phyloP scores from a whole-genome alignment of 2,888 invertebrate species.

The Petrophora chlorosata region DNA sequence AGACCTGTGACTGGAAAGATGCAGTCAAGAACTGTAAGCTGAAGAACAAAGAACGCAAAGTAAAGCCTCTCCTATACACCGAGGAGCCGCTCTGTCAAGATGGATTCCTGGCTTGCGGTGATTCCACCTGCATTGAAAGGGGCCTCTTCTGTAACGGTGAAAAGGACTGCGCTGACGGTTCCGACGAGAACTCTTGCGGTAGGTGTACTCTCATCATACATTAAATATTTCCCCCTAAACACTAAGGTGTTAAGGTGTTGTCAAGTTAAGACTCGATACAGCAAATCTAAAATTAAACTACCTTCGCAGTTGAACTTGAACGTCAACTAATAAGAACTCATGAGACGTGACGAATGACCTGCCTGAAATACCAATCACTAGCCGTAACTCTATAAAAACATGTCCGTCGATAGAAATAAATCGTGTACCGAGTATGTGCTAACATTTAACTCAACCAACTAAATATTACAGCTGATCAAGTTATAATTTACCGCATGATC shows the following conservation, averaged over 20 bases:
- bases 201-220: slow-evolving; percentile 63
- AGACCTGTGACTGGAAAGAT: slow-evolving; percentile 97
- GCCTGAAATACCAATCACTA: slow-evolving; percentile 66
- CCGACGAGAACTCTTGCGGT: slow-evolving; percentile 96
- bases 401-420: too few species aligned
- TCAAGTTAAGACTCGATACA: too few species aligned
- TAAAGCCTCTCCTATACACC: slow-evolving; percentile 93
- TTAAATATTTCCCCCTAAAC: neutral
- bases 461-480: neutral
- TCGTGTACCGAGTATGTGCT: too few species aligned
- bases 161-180: slow-evolving; percentile 94
- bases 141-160: slow-evolving; percentile 97
- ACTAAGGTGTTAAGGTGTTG: too few species aligned
- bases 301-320: slow-evolving; percentile 58
- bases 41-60: slow-evolving; percentile 94
- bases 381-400: slow-evolving; percentile 63
- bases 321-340: slow-evolving; percentile 44
- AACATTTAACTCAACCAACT: slow-evolving; percentile 41
- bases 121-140: slow-evolving; percentile 92
- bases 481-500: neutral
- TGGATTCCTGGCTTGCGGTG: slow-evolving; percentile 94
- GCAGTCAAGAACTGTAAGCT: slow-evolving; percentile 96
- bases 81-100: slow-evolving; percentile 95
- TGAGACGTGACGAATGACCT: slow-evolving; percentile 63
- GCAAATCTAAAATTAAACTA: slow-evolving; percentile 10